phyloP scores from a whole-genome alignment of 1,140 invertebrate species.

The Pogonognathellus flavescens region DNA sequence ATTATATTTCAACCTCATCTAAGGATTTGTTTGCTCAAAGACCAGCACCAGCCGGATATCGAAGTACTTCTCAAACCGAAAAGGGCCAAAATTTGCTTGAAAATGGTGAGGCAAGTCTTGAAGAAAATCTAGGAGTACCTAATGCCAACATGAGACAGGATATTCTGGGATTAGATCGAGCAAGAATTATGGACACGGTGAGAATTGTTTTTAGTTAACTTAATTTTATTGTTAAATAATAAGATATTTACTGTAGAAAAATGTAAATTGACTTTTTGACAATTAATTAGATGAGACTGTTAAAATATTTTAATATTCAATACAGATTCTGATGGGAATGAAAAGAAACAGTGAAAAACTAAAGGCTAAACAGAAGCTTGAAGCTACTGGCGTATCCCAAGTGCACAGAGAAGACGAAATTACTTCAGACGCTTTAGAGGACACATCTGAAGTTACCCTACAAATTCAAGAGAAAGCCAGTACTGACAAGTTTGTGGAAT shows the following conservation, averaged over 20 bases:
- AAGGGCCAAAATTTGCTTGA: conserved; percentile 19
- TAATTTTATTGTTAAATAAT: background rate
- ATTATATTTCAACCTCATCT: conserved; percentile 71
- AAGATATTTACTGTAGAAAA: background rate
- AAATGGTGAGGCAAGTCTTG: conserved; percentile 71
- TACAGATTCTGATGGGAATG: conserved; percentile 16
- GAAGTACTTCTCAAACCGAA: conserved; percentile 9
- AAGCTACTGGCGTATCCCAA: background rate
- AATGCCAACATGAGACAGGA: conserved; percentile 76
- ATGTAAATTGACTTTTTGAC: no score
- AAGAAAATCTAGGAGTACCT: conserved; percentile 70
- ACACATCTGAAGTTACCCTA: background rate
- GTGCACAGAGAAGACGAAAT: background rate
- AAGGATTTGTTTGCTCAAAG: conserved; percentile 68
- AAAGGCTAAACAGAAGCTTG: conserved; percentile 7
- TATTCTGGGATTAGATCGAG: conserved; percentile 79
- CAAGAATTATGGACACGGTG: conserved; percentile 73
- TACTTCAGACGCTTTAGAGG: background rate
- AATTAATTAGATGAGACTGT: no score
- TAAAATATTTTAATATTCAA: background rate
- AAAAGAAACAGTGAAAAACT: conserved; percentile 12
- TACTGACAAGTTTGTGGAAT: conserved; percentile 56
- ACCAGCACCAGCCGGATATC: conserved; percentile 68
- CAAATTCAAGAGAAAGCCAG: conserved; percentile 23
- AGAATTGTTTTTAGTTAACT: conserved; percentile 3